These are phyloP conservation scores for Mystacides longicornis DNA, from an alignment of 2,888 invertebrate species.

Conservation along the genomic window DNA sequence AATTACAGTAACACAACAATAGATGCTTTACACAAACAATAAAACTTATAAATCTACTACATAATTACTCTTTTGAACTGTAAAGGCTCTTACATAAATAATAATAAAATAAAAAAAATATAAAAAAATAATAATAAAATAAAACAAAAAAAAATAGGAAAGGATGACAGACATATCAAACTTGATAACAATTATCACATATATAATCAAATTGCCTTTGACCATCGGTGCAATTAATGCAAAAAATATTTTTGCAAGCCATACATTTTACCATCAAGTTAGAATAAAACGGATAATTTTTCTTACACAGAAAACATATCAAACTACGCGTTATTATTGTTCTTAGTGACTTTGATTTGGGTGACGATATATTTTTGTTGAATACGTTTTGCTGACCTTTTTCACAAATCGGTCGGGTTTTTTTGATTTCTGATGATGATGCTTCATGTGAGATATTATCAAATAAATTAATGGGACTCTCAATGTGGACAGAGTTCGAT, in stretches of 20 bases:
- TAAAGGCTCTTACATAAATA: no score
- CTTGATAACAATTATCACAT: neutral
- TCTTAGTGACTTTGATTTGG: neutral
- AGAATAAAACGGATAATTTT: neutral
- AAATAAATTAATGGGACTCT: neutral
- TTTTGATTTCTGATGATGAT: neutral
- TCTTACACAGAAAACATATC: neutral
- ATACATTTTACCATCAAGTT: no score
- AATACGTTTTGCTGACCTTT: neutral
- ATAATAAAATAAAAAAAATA: no score
- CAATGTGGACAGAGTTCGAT: neutral
- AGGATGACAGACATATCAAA: neutral
- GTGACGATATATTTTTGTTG: neutral
- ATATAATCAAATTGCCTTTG: neutral
- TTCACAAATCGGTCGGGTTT: neutral
- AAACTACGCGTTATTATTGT: neutral
- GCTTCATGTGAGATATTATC: neutral
- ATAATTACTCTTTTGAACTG: no score
- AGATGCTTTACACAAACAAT: no score
- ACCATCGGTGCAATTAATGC: neutral
- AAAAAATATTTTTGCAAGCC: neutral
- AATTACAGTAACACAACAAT: no score
- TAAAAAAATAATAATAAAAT: no score
- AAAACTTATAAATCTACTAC: no score
- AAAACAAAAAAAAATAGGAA: no score